A percentile compares a stretch with the other conserved stretches of the same genome.
Evolutionary conservation across 2,113 vertebrate species (phyloP).

Genomic region (Psammodynastes pulverulentus): DNA sequence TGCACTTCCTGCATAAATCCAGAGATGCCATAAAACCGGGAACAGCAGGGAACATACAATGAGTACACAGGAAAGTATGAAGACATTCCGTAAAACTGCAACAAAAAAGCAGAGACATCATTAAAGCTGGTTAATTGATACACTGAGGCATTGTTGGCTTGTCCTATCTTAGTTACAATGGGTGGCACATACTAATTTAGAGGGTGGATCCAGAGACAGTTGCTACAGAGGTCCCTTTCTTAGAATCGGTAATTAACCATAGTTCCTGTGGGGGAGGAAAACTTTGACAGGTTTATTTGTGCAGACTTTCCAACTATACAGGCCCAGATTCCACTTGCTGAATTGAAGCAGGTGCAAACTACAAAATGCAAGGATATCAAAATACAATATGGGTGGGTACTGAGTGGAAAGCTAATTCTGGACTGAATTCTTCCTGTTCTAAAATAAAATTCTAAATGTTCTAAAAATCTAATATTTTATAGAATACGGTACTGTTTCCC

Average conservation of each 20-base stretch:
- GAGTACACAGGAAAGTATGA: constrained; percentile 88
- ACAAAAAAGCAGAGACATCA: constrained; percentile 38
- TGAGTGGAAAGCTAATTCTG: constrained; percentile 1
- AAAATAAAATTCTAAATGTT: not conserved
- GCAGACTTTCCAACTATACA: not conserved
- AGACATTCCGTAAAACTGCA: constrained; percentile 92
- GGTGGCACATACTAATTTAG: constrained; percentile 18
- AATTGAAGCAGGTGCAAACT: constrained; percentile 19
- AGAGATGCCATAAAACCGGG: constrained; percentile 96
- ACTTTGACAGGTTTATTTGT: constrained; percentile 10
- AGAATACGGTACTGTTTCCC: not conserved
- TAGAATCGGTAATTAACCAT: constrained; percentile 10
- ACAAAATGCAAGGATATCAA: not conserved
- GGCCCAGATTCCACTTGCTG: constrained; percentile 4
- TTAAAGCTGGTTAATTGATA: constrained; percentile 9
- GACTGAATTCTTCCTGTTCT: not conserved
- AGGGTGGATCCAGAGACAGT: not conserved
- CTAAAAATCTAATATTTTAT: not conserved
- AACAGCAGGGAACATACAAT: constrained; percentile 92
- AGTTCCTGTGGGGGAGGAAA: constrained; percentile 22
- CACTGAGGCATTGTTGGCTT: not conserved
- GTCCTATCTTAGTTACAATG: not conserved
- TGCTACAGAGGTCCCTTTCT: constrained; percentile 15
- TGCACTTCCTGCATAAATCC: constrained; percentile 98
- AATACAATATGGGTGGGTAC: not conserved